These are phyloP conservation scores for Drosophila subpulchrella DNA, from an alignment of 1,140 invertebrate species.

Conservation along the genomic window DNA sequence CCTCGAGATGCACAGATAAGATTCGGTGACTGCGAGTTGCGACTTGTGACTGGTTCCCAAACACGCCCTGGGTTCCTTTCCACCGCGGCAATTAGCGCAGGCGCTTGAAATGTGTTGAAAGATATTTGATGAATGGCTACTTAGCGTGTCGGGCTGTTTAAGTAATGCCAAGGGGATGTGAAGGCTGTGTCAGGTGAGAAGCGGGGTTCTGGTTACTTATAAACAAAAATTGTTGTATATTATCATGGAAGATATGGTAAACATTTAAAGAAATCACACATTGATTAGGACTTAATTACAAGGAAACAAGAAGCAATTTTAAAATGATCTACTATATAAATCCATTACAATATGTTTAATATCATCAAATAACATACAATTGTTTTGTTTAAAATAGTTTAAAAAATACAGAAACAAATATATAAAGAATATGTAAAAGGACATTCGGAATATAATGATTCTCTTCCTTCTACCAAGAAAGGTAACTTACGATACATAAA, in stretches of 20 bases:
- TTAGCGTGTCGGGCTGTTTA: constrained; percentile 40
- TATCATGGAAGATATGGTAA: too few species aligned
- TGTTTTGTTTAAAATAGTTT: too few species aligned
- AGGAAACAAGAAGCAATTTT: too few species aligned
- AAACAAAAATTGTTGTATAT: constrained; percentile 1
- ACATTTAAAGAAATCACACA: background rate
- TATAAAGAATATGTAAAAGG: too few species aligned
- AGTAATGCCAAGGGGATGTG: constrained; percentile 12
- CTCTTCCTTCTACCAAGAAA: too few species aligned
- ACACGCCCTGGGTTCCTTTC: constrained; percentile 24
- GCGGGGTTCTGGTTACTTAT: background rate
- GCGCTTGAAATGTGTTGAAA: constrained; percentile 79
- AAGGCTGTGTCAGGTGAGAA: constrained; percentile 9
- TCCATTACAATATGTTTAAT: background rate
- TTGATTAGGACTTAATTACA: background rate
- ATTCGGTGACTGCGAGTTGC: constrained; percentile 64
- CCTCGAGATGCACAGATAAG: constrained; percentile 77
- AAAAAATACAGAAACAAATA: too few species aligned
- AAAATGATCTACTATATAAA: background rate
- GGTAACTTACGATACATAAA: too few species aligned
- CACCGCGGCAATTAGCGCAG: constrained; percentile 62
- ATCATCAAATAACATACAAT: background rate
- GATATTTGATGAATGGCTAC: constrained; percentile 78
- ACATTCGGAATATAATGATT: too few species aligned
- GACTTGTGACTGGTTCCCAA: constrained; percentile 68